These are phyloP conservation scores for Coendou prehensilis DNA, from an alignment of 2,797 vertebrate species.

Conservation along the genomic window DNA sequence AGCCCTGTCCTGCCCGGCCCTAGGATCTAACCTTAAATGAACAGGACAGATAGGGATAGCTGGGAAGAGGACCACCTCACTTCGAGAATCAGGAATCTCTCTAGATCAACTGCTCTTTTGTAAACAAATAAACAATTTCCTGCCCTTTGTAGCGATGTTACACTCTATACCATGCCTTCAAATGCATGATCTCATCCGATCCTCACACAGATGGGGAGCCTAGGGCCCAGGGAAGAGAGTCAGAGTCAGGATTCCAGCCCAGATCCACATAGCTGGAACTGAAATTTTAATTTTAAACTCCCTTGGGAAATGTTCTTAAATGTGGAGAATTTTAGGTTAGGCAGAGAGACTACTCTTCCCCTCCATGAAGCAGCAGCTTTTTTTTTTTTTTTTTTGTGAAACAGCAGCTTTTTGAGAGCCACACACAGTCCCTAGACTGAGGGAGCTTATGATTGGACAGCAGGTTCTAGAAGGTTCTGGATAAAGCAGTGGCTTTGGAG, in stretches of 20 bases:
- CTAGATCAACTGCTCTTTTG: background rate
- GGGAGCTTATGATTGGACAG: background rate
- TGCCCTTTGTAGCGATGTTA: background rate
- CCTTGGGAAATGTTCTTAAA: constrained; percentile 43
- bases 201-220: background rate
- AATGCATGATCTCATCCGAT: background rate
- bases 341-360: background rate
- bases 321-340: background rate
- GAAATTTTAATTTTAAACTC: constrained; percentile 34
- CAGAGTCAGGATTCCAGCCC: constrained; percentile 38
- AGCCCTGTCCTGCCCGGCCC: background rate
- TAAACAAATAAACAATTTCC: background rate
- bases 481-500: background rate
- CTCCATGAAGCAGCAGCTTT: background rate
- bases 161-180: background rate
- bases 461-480: constrained; percentile 36
- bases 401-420: background rate
- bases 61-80: background rate
- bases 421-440: background rate
- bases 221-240: background rate
- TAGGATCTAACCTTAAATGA: background rate
- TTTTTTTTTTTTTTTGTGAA: background rate
- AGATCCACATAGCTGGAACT: background rate
- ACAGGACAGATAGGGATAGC: background rate
- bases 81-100: background rate